A percentile compares a stretch with the other conserved stretches of the same genome.
Conservation (phyloP, 2,113 vertebrate species). For the Penelope pileata region DNA sequence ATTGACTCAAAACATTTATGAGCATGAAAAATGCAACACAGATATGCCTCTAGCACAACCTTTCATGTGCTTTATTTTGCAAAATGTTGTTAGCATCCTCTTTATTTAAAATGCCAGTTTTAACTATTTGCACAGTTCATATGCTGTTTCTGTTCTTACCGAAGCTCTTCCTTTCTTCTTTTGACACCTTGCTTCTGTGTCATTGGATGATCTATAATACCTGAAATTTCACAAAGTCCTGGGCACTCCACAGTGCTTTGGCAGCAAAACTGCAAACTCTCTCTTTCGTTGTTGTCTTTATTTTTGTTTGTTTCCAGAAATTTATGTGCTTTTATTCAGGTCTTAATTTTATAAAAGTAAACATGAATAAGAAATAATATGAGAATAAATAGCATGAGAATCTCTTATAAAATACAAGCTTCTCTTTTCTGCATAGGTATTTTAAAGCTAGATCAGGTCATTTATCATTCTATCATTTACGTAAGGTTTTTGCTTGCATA, state of each 20-base stretch:
- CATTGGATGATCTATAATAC: neutral
- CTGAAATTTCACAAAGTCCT: neutral
- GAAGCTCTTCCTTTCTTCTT: neutral
- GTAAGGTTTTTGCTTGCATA: neutral
- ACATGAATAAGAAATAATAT: neutral
- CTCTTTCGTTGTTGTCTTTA: neutral
- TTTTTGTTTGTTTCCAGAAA: neutral
- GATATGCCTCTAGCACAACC: neutral
- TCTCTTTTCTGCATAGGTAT: neutral
- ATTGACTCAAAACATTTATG: conserved; percentile 8
- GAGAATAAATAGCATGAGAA: neutral
- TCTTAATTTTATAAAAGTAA: neutral
- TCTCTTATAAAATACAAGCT: neutral
- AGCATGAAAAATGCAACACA: conserved; percentile 37
- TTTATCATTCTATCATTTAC: neutral
- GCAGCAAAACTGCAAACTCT: neutral
- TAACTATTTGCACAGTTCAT: neutral
- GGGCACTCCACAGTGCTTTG: neutral
- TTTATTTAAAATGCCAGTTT: neutral
- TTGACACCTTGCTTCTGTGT: neutral
- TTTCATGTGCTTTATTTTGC: conserved; percentile 25
- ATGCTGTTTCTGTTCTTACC: neutral
- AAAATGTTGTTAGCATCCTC: neutral
- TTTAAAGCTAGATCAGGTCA: neutral
- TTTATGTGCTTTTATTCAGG: neutral